Percentiles rank a stretch among this genome's conserved stretches.
These are phyloP conservation scores for Sepioteuthis lessoniana DNA, from an alignment of 2,888 invertebrate species.

Conservation along the genomic window DNA sequence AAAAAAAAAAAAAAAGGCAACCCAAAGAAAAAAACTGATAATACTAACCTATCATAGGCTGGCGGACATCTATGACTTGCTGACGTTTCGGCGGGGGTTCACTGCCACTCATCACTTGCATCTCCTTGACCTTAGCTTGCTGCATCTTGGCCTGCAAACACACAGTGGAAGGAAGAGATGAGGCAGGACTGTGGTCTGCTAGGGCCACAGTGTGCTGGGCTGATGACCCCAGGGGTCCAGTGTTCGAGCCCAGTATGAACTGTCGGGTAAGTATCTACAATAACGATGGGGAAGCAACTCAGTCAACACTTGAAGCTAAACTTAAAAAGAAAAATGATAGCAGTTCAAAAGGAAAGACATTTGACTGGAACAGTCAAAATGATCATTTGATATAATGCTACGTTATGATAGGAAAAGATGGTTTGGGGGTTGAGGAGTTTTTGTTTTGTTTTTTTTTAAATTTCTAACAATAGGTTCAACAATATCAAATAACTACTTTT, in stretches of 20 bases:
- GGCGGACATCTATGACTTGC: constrained; percentile 47
- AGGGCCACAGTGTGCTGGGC: constrained; percentile 3
- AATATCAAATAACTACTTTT: too few species aligned
- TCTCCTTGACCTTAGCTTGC: constrained; percentile 40
- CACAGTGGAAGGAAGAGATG: constrained; percentile 37
- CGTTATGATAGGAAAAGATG: too few species aligned
- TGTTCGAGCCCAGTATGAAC: constrained; percentile 6
- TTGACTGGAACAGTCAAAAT: not conserved
- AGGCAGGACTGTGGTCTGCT: constrained; percentile 20
- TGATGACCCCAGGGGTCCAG: constrained; percentile 23
- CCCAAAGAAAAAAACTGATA: too few species aligned
- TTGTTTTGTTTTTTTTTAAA: too few species aligned
- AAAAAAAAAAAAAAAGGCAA: not conserved
- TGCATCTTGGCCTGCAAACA: constrained; percentile 46
- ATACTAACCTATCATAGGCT: constrained; percentile 42
- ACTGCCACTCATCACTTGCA: constrained; percentile 40
- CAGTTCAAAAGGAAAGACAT: not conserved
- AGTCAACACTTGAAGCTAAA: not conserved
- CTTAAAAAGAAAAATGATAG: not conserved
- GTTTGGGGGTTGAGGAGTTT: too few species aligned
- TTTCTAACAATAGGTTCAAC: too few species aligned
- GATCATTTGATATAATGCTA: too few species aligned
- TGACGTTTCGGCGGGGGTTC: constrained; percentile 46
- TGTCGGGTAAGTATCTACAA: constrained; percentile 12
- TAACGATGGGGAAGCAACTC: constrained; percentile 16